phyloP scores from a whole-genome alignment of 2,888 invertebrate genomes.

The Lepidocyrtoides sp. region DNA sequence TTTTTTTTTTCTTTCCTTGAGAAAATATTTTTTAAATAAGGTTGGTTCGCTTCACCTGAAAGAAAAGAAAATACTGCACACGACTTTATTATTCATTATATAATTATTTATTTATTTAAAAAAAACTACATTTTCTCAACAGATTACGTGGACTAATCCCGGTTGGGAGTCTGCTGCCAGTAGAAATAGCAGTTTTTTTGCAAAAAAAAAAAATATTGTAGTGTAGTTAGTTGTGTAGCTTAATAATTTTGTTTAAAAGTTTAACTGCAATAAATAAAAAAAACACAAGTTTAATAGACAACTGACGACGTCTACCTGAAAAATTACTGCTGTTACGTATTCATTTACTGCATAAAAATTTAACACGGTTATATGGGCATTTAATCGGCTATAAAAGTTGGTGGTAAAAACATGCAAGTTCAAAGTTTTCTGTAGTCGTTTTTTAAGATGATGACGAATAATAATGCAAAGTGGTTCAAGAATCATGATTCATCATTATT shows the following conservation, averaged over 20 bases:
- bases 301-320: slow-evolving; percentile 35
- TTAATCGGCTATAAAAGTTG: slow-evolving; percentile 34
- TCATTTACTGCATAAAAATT: slow-evolving; percentile 45
- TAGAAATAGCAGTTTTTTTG: too few species aligned
- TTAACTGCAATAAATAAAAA: too few species aligned
- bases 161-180: background rate
- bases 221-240: too few species aligned
- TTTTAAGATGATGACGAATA: background rate
- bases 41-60: too few species aligned
- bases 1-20: too few species aligned
- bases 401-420: slow-evolving; percentile 18
- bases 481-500: too few species aligned
- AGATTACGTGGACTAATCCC: background rate
- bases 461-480: slow-evolving; percentile 3
- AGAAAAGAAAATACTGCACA: too few species aligned
- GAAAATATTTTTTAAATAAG: too few species aligned
- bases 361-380: slow-evolving; percentile 23
- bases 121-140: background rate
- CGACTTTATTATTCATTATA: background rate
- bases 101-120: background rate
- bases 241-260: too few species aligned
- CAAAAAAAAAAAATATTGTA: background rate
- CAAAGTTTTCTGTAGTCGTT: slow-evolving; percentile 41
- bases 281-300: background rate
- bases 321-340: slow-evolving; percentile 9